Percentiles rank a stretch among this genome's conserved stretches.
These are phyloP conservation scores for Habroteleia sp. DNA, from an alignment of 2,888 invertebrate genomes.

Conservation along the genomic window DNA sequence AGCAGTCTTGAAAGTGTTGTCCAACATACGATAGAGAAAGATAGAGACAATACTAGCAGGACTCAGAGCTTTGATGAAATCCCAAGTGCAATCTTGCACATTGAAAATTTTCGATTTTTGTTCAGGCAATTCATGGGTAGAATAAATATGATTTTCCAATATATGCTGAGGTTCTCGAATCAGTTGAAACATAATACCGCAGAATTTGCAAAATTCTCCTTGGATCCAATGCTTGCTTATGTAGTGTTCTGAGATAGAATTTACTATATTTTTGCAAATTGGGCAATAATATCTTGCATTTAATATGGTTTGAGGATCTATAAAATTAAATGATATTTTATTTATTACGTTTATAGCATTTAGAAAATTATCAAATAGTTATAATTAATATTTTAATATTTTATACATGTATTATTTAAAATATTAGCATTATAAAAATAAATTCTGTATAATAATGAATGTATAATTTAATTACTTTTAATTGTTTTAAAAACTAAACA, in stretches of 20 bases:
- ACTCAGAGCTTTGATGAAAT: conserved; percentile 12
- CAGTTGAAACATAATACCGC: conserved; percentile 63
- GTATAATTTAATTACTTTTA: no score
- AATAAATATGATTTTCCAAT: conserved; percentile 66
- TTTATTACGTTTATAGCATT: no score
- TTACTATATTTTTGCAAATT: neutral
- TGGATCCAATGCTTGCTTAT: conserved; percentile 60
- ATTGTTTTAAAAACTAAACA: no score
- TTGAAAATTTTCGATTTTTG: conserved; percentile 1
- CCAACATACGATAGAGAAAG: conserved; percentile 23
- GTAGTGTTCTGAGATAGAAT: conserved; percentile 57
- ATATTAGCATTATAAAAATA: no score
- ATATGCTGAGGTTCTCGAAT: conserved; percentile 68
- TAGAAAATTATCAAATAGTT: no score
- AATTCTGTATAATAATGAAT: no score
- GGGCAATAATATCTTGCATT: conserved; percentile 17
- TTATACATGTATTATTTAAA: no score
- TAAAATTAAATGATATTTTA: no score
- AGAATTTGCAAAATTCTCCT: conserved; percentile 67
- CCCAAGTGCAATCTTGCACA: neutral
- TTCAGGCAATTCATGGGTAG: conserved; percentile 17
- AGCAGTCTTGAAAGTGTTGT: conserved; percentile 9
- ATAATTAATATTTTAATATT: no score
- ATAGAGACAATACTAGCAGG: conserved; percentile 23
- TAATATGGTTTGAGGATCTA: no score